Conservation (phyloP, 2,797 vertebrate species). For the Botia almorhae region DNA sequence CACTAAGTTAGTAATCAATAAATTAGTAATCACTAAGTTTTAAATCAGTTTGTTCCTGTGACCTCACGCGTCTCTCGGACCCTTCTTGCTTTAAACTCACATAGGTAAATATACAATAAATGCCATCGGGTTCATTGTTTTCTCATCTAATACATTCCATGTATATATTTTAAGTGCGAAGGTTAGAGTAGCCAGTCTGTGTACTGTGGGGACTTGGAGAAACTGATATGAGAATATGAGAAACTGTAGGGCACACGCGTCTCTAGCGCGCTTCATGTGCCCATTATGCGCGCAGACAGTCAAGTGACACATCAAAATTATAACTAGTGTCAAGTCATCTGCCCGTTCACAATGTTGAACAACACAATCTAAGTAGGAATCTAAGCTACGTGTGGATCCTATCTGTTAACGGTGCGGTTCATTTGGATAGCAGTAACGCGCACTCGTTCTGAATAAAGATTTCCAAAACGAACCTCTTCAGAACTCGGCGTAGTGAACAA, state of each 20-base stretch:
- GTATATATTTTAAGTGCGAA: no score
- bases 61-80: no score
- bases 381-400: neutral
- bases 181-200: neutral
- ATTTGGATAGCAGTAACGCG: neutral
- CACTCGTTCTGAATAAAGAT: neutral
- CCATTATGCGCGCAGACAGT: constrained; percentile 16
- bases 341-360: neutral
- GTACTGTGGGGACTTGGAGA: neutral
- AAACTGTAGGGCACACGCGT: constrained; percentile 35
- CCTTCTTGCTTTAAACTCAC: no score
- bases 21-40: no score
- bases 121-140: no score
- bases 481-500: neutral
- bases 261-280: neutral
- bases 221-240: constrained; percentile 16
- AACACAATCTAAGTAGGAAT: neutral
- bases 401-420: neutral
- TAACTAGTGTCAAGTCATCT: no score
- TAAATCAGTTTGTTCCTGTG: no score
- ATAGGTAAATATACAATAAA: no score
- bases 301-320: constrained; percentile 3
- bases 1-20: no score
- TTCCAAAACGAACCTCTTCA: neutral
- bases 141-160: no score